Conservation (phyloP, 2,888 invertebrate genomes). For the Antheraea yamamai region DNA sequence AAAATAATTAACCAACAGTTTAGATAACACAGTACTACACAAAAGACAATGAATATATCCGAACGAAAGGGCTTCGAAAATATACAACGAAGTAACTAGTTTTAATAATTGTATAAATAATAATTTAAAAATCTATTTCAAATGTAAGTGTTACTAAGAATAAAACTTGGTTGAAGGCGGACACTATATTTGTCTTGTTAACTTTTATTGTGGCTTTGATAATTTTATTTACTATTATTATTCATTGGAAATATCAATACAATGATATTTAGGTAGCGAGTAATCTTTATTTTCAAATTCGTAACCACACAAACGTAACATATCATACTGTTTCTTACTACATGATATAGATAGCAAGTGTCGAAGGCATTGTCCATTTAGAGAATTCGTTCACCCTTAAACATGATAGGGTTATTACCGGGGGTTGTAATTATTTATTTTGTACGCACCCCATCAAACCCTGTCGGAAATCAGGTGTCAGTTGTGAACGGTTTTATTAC, state of each 20-base stretch:
- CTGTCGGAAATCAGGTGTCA: slow-evolving; percentile 22
- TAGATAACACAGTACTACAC: background rate
- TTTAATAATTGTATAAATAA: too few relatives aligned
- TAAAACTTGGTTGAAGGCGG: too few relatives aligned
- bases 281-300: background rate
- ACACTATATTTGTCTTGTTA: too few relatives aligned
- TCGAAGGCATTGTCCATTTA: slow-evolving; percentile 40
- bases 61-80: background rate
- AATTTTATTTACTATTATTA: too few relatives aligned
- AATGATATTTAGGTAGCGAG: background rate
- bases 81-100: background rate
- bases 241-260: background rate
- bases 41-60: background rate
- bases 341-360: background rate
- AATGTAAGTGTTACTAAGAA: too few relatives aligned
- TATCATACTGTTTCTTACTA: background rate
- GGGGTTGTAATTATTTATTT: slow-evolving; percentile 36
- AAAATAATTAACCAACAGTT: background rate
- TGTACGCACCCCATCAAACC: slow-evolving; percentile 8
- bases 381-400: slow-evolving; percentile 41
- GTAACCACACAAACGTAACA: background rate
- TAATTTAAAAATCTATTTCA: too few relatives aligned
- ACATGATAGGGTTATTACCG: slow-evolving; percentile 40
- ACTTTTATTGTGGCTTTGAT: too few relatives aligned
- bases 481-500: slow-evolving; percentile 14